Evolutionary conservation across 2,113 vertebrate species (phyloP), one percentile per base, ranked within the genome.

Genomic region (Corapipo altera): DNA sequence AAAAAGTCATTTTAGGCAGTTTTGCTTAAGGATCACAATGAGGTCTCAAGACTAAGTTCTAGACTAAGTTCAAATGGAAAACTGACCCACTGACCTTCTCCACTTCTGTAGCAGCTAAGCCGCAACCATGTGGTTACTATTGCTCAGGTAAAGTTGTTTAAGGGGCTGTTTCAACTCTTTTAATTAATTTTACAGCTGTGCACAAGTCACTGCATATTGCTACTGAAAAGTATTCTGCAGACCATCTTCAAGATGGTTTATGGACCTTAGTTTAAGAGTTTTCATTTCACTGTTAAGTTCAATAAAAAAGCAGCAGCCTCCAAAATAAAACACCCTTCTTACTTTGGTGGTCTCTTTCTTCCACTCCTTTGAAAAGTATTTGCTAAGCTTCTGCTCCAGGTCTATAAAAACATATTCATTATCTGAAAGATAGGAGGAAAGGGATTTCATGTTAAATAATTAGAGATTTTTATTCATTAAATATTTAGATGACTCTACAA

Each of bases 361-460:
- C 99, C 99, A 98, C 77, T 99, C 99, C 97, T 98, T 99, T 16
- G 98, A 96, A 84, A 99, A 99, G 96, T 99, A 99, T 92, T 98
- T 98, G 54, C 97, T 98, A 74, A 99, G 98, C 85, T 99, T 99
- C 96, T 98, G 98, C 64, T 99, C 98, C 97, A 99, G 89, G 88
- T 99, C 99, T 93, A 99, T 96, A 94, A 99, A 99, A 80, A 99
- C 97, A 85, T 99, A 98, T 88, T 99, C 98, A 61, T 98, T 98
- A 97, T 99, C 99, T 99, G 85, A 32, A 91, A 86, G 46, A 94
- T 54, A 93, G 51, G 27, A 81, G 52, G n/a, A 59, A 95, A 91
- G 27, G 9, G 24, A 74, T 70, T 91, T 33, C 32, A 17, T 5
- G 8, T 64, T 78, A 82, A 51, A 83, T 57, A 78, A 62, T 23